phyloP scores from a whole-genome alignment of 2,888 invertebrate species.

The Sepiola atlantica region DNA sequence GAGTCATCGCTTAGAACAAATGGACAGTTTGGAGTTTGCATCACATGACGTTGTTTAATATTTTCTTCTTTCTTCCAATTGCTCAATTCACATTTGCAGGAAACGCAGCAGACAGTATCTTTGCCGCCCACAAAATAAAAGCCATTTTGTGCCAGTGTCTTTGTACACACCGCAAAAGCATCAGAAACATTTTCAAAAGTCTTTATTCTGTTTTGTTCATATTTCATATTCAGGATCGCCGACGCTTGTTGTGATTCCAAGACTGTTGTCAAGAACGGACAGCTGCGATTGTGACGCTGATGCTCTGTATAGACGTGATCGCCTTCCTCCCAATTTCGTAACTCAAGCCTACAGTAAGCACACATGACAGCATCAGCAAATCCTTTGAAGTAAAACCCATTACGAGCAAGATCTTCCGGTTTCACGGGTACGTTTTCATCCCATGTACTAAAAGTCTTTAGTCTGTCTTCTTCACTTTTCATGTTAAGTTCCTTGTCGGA shows the following conservation, averaged over 20 bases:
- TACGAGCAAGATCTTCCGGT: constrained; percentile 82
- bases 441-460: constrained; percentile 61
- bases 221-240: constrained; percentile 50
- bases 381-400: constrained; percentile 88
- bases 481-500: too few species aligned
- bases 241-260: neutral
- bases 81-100: constrained; percentile 92
- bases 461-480: constrained; percentile 52
- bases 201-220: constrained; percentile 60
- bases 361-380: constrained; percentile 91
- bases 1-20: constrained; percentile 78
- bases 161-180: constrained; percentile 54
- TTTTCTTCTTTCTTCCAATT: constrained; percentile 93
- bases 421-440: constrained; percentile 55
- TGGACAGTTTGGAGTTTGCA: constrained; percentile 88
- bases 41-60: constrained; percentile 94
- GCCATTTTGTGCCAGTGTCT: constrained; percentile 87
- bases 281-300: constrained; percentile 90
- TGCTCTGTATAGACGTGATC: constrained; percentile 96
- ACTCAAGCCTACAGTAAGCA: constrained; percentile 92
- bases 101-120: constrained; percentile 93
- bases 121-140: constrained; percentile 86
- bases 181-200: constrained; percentile 61
- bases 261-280: constrained; percentile 72
- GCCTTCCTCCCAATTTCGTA: constrained; percentile 92